Evolutionary conservation across 2,113 vertebrate species (phyloP).

Genomic region (Sisor rabdophorus): DNA sequence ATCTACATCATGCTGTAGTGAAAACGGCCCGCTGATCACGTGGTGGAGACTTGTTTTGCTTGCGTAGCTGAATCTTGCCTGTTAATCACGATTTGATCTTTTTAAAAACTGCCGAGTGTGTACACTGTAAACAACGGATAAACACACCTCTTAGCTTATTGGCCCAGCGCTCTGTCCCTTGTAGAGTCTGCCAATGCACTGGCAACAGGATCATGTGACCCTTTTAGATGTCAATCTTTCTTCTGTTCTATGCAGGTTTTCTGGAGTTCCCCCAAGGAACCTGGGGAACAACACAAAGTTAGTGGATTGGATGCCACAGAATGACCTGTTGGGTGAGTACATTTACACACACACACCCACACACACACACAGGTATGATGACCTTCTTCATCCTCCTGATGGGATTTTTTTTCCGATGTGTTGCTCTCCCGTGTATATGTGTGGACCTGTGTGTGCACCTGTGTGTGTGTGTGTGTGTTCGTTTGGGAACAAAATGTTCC

Average conservation of each 20-base stretch:
- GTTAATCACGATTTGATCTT: conserved; percentile 5
- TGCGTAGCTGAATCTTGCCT: not conserved
- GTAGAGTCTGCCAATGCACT: not conserved
- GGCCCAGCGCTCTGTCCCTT: not conserved
- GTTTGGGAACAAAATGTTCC: not conserved
- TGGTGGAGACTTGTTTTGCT: not conserved
- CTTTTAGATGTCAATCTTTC: conserved; percentile 19
- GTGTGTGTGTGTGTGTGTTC: conserved; percentile 5
- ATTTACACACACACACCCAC: conserved; percentile 16
- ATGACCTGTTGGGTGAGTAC: conserved; percentile 89
- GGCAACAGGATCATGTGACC: not conserved
- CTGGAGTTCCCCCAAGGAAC: conserved; percentile 86
- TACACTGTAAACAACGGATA: conserved; percentile 13
- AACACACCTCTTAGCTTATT: not conserved
- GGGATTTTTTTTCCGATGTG: not conserved
- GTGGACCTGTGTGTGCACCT: not conserved
- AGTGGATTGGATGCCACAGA: conserved; percentile 96
- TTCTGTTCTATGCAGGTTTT: conserved; percentile 75
- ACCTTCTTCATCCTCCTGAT: not conserved
- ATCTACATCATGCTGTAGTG: no score
- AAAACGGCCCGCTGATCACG: no score
- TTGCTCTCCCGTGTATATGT: not conserved
- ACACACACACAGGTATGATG: not conserved
- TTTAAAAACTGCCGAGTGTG: not conserved
- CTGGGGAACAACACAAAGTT: conserved; percentile 96